Evolutionary conservation across 2,888 invertebrate genomes (phyloP).

Genomic region (Thereva nobilitata): DNA sequence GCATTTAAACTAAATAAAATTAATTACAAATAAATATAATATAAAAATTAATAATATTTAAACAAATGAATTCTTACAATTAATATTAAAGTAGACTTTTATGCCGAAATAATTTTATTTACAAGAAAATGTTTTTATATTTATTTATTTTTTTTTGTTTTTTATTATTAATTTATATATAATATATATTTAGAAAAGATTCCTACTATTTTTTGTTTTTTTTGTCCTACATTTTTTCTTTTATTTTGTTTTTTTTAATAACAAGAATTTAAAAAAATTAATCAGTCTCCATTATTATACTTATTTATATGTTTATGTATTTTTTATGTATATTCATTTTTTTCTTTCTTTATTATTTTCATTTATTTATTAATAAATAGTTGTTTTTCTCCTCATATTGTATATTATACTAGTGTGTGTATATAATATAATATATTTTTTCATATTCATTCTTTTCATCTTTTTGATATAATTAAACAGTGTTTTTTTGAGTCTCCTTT

Average conservation of each 20-base stretch:
- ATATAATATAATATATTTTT: neutral
- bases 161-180: constrained; percentile 3
- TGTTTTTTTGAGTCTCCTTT: too few species aligned
- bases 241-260: constrained; percentile 4
- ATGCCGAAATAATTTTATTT: too few species aligned
- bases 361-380: neutral
- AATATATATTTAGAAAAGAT: too few species aligned
- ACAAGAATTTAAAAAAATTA: constrained; percentile 25
- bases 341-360: too few species aligned
- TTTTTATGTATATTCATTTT: too few species aligned
- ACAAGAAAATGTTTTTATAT: neutral
- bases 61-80: too few species aligned
- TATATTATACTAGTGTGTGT: neutral
- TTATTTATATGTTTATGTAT: neutral
- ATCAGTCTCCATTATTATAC: constrained; percentile 35
- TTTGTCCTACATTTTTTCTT: constrained; percentile 2
- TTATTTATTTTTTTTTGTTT: constrained; percentile 15
- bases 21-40: too few species aligned
- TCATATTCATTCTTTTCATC: neutral
- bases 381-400: neutral
- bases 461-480: neutral
- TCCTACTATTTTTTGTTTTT: too few species aligned
- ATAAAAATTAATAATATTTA: too few species aligned
- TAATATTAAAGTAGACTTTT: too few species aligned
- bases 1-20: too few species aligned